A percentile compares a stretch with the other conserved stretches of the same genome.
These are phyloP conservation scores for Pandion haliaetus DNA, from an alignment of 2,113 vertebrate species.

Conservation along the genomic window DNA sequence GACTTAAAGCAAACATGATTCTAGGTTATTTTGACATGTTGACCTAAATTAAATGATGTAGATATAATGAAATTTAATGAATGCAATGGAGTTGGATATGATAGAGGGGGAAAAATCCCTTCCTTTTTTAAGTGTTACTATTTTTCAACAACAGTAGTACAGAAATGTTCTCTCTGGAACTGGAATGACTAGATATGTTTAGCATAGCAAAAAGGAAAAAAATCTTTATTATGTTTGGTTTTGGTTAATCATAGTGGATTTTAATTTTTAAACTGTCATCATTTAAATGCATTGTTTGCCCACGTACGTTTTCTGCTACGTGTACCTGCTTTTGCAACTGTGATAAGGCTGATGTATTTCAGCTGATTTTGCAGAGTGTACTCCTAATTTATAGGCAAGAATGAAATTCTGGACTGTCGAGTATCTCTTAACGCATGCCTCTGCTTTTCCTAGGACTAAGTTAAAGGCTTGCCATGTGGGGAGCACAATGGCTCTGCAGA, in stretches of 20 bases:
- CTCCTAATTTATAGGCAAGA: background rate
- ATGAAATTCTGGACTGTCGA: background rate
- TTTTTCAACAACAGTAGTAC: background rate
- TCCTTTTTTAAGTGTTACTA: background rate
- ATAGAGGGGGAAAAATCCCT: background rate
- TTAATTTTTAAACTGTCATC: background rate
- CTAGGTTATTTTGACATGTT: conserved; percentile 50
- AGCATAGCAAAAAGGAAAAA: background rate
- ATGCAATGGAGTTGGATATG: background rate
- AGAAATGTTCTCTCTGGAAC: background rate
- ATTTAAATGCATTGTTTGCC: background rate
- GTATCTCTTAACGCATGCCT: background rate
- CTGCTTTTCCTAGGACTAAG: background rate
- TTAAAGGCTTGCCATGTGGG: background rate
- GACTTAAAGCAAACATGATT: conserved; percentile 36
- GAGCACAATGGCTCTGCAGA: background rate
- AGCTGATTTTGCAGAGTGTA: background rate
- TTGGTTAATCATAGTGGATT: background rate
- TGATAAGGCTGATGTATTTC: background rate
- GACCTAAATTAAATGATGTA: conserved; percentile 73
- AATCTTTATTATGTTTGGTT: background rate
- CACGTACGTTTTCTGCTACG: background rate
- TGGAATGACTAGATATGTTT: background rate
- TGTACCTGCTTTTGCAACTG: background rate
- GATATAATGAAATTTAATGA: conserved; percentile 65